Evolutionary conservation across 2,888 invertebrate species (phyloP), one percentile per base, ranked within the genome.

Genomic region (Physocephala rufipes): DNA sequence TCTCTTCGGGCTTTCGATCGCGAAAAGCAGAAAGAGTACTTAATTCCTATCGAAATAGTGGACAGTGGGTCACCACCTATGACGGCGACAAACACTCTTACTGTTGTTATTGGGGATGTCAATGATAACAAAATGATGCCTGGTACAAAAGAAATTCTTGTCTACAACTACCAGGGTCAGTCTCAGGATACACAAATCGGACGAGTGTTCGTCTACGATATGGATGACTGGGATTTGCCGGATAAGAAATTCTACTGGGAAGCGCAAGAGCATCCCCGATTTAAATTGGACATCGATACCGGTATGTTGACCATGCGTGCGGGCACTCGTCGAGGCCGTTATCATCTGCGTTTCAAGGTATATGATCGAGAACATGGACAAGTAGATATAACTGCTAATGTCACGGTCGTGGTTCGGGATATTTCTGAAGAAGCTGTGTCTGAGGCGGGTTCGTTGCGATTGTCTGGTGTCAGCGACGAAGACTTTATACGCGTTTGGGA

Each of bases 111-210:
- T 78, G 98, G 97, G 51, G 99, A 99, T 86, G 93, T 95, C 51
- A 99, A 99, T 86, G 98, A 99, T 86, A 97, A 98, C 87, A 95
- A 96, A 87, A 99, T 99, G 96, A 94, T 94, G 83, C 95, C 97
- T 13, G 99, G 98, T 24, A 93, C 94, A 59, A 99, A 98, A 87
- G 93, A 97, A 77, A 96, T 99, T 82, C 92, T 97, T 84, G 96
- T 98, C 16, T 99, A 98, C 87, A 97, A 97, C 87, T 99, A 98
- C 79, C 90, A 95, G 90, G 94, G 95, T 24, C 93, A 93, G 87
- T 92, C 95, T 69, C 94, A 93, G 71, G 95, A 94, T 78, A 94
- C 96, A 0, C 93, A 93, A 85, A 94, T 98, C 74, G 97, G 98
- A 16, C 89, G 95, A 76, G 98, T 98, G 9, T 98, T 97, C 85